Conservation (phyloP, 1,140 invertebrate species). For the Epicauta chinensis region DNA sequence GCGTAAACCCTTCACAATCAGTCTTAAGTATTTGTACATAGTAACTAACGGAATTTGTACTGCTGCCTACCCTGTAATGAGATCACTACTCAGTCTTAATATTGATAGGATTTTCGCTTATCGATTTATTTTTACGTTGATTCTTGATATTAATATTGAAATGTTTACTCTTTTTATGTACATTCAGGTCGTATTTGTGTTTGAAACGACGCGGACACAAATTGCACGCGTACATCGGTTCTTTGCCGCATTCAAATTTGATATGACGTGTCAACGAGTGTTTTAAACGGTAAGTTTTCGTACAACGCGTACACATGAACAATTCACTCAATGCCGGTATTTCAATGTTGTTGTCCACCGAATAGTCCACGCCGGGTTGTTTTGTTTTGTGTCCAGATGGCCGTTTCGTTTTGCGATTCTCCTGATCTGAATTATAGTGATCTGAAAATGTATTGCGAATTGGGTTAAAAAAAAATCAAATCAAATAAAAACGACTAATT, state of each 20-base stretch:
- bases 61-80: too few relatives aligned
- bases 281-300: constrained; percentile 36
- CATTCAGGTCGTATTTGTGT: constrained; percentile 40
- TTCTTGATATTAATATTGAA: constrained; percentile 1
- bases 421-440: constrained; percentile 8
- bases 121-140: neutral
- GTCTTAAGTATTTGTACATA: too few relatives aligned
- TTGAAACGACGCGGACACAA: constrained; percentile 36
- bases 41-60: too few relatives aligned
- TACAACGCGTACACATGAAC: constrained; percentile 38
- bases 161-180: constrained; percentile 35
- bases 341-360: constrained; percentile 6
- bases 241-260: constrained; percentile 58
- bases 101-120: too few relatives aligned
- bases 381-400: neutral
- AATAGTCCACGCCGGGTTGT: neutral
- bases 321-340: constrained; percentile 20
- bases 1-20: too few relatives aligned
- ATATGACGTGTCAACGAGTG: constrained; percentile 59
- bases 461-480: constrained; percentile 3
- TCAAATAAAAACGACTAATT: neutral
- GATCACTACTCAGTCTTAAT: too few relatives aligned
- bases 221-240: constrained; percentile 45
- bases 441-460: constrained; percentile 3
- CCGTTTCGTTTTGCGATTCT: constrained; percentile 10